Percentiles rank a stretch among this genome's conserved stretches.
These are phyloP conservation scores for Aporophyla lueneburgensis DNA, from an alignment of 2,888 invertebrate species.

Conservation along the genomic window DNA sequence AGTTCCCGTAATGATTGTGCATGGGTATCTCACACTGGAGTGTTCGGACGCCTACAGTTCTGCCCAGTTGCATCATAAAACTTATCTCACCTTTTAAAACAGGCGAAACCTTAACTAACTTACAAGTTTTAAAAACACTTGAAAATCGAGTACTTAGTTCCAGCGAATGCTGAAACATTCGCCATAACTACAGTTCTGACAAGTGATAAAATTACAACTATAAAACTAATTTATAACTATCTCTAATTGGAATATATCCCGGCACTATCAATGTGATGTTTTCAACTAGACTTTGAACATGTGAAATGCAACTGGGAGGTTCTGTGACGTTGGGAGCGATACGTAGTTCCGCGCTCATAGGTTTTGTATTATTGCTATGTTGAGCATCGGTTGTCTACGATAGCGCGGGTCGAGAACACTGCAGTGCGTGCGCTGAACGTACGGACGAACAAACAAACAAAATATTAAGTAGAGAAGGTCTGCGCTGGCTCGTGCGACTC, in stretches of 20 bases:
- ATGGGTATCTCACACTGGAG: constrained; percentile 13
- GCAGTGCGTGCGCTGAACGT: constrained; percentile 35
- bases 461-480: constrained; percentile 70
- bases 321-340: background rate
- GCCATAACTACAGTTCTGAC: constrained; percentile 10
- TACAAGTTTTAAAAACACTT: constrained; percentile 13
- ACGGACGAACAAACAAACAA: constrained; percentile 30
- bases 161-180: constrained; percentile 21
- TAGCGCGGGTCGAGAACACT: background rate
- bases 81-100: constrained; percentile 10
- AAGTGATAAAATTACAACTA: constrained; percentile 39
- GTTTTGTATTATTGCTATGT: constrained; percentile 60
- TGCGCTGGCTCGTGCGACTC: constrained; percentile 70
- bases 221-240: constrained; percentile 58
- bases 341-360: constrained; percentile 16
- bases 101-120: constrained; percentile 29
- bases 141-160: constrained; percentile 12
- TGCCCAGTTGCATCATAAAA: constrained; percentile 24
- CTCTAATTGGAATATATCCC: constrained; percentile 60
- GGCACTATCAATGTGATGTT: constrained; percentile 63
- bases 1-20: background rate
- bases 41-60: constrained; percentile 26
- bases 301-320: constrained; percentile 21
- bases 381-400: constrained; percentile 18
- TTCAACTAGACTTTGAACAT: constrained; percentile 47